Base-by-base conservation (phyloP, 1,140 invertebrate genomes). In the Papilio dardanus region DNA sequence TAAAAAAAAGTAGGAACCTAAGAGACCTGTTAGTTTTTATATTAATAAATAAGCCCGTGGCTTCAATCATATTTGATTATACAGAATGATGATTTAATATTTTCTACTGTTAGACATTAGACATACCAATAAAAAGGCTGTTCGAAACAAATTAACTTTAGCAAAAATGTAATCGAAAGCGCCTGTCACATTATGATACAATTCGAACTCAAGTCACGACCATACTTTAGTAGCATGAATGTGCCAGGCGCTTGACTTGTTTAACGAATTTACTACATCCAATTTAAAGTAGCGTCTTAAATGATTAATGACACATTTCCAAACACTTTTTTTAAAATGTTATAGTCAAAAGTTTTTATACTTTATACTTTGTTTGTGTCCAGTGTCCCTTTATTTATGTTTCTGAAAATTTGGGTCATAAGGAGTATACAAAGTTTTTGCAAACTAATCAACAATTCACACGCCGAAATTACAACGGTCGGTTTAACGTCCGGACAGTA, bases 361-460 rank as follows among this genome's bases (percentile, higher is more conserved):
- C 12, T 42, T 16, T 42, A 42, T 16, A 14, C 40, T 46, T 46
- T n/a, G 16, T 46, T n/a, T 0, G n/a, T 5, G n/a, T 5, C 4
- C n/a, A 16, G 7, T 14, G 42, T 19, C 5, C 0, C 42, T n/a
- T 46, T 46, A 16, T 46, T 16, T 46, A 14, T 42, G 35, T 37
- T 12, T 37, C 4, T 40, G 37, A 40, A 2, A 3, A 54, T 54
- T 54, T 8, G 12, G 10, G 21, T 62, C 8, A 62, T 28, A 62
- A 62, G 8, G 24, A 62, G 0, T 14, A 14, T 5, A 62, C 0
- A 62, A 62, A 28, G 54, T 62, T 62, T 54, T 54, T 62, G 24
- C 54, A 62, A 62, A 62, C 54, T 62, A 62, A 62, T 62, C 24
- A 62, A 16, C 24, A 62, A 62, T 62, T 62, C 54, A 62, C 54